Evolutionary conservation across 2,113 vertebrate species (phyloP), one percentile per base, ranked within the genome.

Genomic region (Conger conger): DNA sequence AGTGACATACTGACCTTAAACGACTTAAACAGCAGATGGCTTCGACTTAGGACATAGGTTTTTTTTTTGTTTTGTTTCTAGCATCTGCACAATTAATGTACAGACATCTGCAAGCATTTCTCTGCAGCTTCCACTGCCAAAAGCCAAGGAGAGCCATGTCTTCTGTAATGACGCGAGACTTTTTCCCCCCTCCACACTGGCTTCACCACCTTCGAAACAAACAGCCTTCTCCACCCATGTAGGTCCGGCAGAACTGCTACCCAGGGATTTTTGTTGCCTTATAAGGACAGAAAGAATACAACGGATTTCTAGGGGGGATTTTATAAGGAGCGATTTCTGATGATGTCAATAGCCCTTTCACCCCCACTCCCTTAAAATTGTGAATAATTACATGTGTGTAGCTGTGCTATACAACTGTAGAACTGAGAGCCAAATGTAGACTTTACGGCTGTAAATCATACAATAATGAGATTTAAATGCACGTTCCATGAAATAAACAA

Each of bases 11-110:
- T 89, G 80, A 84, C 89, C 91, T 93, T 91, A 94, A 95, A 96
- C 96, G 93, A 94, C 91, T 96, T 95, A 96, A 97, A 96, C 96
- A 96, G 92, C 91, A 95, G 93, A 94, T 91, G 91, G 93, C 91
- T 89, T 93, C 93, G 91, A 94, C 86, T 82, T 86, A 87, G 88
- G 91, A 87, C 73, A 84, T 93, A 87, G 40, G 4, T 4, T 9
- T 42, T 42, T 60, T 63, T 82, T 36, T 60, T 83, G 57, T 40
- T 90, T 91, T 90, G 89, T 90, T 95, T 93, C 88, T 92, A 93
- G 87, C 92, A 88, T 91, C 94, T 94, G 89, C 91, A 90, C 93
- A 93, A 93, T 95, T 94, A 91, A 54, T 92, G 91, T 89, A 88
- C 81, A 91, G 85, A 96, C 94, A 96, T 95, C 94, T 96, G 94